These are phyloP conservation scores for Hafferia zeledoni DNA, from an alignment of 2,797 vertebrate genomes.

Conservation along the genomic window DNA sequence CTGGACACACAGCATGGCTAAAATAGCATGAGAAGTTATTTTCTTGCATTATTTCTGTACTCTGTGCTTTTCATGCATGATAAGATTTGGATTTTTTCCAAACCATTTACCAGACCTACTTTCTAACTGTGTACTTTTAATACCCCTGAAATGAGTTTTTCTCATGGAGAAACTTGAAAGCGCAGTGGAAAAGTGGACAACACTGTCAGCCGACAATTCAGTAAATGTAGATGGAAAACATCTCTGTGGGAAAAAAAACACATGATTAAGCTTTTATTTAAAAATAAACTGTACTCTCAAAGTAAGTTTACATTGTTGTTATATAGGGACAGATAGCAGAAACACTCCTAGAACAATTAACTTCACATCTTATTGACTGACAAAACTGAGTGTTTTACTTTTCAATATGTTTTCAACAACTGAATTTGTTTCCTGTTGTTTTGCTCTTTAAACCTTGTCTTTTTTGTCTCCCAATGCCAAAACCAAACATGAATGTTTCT, in stretches of 20 bases:
- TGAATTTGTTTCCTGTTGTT: neutral
- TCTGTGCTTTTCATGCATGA: constrained; percentile 47
- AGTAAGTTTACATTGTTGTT: neutral
- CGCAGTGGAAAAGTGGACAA: neutral
- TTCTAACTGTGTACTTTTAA: constrained; percentile 55
- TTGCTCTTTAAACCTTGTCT: neutral
- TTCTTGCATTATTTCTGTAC: constrained; percentile 42
- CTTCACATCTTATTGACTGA: neutral
- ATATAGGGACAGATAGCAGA: neutral
- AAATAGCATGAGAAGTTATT: constrained; percentile 31
- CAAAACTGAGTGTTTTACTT: neutral
- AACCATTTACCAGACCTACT: constrained; percentile 65
- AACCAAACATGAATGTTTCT: neutral
- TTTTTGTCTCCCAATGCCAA: neutral
- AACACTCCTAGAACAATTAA: neutral
- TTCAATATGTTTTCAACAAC: neutral
- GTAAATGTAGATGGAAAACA: neutral
- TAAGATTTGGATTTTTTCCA: constrained; percentile 61
- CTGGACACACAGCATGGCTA: neutral
- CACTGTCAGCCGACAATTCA: neutral
- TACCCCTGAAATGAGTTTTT: constrained; percentile 46
- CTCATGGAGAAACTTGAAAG: neutral
- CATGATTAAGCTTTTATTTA: neutral
- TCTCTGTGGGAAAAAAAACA: neutral
- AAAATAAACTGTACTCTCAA: neutral